phyloP scores from a whole-genome alignment of 2,113 vertebrate species.

The Erythrocercus mccallii region DNA sequence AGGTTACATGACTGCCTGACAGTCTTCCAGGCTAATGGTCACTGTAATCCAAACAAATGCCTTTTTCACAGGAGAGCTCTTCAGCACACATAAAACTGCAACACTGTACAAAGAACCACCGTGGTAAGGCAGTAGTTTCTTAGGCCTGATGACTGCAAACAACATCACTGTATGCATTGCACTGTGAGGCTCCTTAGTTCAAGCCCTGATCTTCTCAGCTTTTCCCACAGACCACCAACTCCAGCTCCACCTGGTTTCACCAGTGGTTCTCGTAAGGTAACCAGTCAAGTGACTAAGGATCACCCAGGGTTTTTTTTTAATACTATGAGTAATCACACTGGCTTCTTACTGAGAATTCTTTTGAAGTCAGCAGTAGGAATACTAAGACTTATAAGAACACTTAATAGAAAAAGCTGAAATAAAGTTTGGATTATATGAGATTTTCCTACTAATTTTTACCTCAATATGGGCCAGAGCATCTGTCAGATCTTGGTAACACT shows the following conservation, averaged over 20 bases:
- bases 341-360: neutral
- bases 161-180: neutral
- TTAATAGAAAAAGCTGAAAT: neutral
- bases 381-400: neutral
- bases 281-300: neutral
- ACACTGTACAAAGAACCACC: neutral
- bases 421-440: neutral
- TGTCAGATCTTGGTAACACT: conserved; percentile 76
- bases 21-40: neutral
- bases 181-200: neutral
- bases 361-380: neutral
- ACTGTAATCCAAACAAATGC: neutral
- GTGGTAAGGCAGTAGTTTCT: neutral
- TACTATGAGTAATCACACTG: neutral
- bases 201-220: neutral
- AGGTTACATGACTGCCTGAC: neutral
- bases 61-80: neutral
- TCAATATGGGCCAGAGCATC: conserved; percentile 81
- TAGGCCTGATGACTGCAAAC: neutral
- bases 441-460: conserved; percentile 63
- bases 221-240: neutral
- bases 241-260: neutral
- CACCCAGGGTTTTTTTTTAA: neutral
- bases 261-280: neutral
- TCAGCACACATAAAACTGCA: neutral